Evolutionary conservation across 35 echinoderm and acorn worm species (phyloP).

Genomic region (Patiria miniata): DNA sequence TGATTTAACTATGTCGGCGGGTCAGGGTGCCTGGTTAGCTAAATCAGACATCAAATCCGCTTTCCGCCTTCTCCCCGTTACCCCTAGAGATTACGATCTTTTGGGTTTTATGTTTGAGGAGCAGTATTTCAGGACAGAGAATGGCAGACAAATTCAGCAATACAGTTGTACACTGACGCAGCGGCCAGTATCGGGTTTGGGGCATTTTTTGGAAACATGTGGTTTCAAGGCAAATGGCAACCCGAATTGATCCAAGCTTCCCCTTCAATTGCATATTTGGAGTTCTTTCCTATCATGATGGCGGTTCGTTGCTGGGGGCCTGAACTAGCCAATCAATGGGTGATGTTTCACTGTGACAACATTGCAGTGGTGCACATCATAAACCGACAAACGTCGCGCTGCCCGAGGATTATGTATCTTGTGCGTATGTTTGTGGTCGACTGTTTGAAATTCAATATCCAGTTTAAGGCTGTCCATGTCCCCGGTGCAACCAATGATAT

Average conservation of each 20-base stretch:
- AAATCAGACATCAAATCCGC: slow-evolving; percentile 59
- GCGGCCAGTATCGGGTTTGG: slow-evolving; percentile 42
- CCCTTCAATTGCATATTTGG: slow-evolving; percentile 13
- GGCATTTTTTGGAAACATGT: slow-evolving; percentile 23
- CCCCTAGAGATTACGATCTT: slow-evolving; percentile 34
- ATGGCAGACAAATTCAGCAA: background rate
- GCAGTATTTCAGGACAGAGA: background rate
- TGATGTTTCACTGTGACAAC: background rate
- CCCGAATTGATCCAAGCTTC: background rate
- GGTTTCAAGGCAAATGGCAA: slow-evolving; percentile 36
- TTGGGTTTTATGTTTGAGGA: slow-evolving; percentile 32
- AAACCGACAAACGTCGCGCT: slow-evolving; percentile 35
- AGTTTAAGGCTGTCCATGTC: slow-evolving; percentile 42
- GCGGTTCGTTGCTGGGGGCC: background rate
- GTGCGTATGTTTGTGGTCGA: slow-evolving; percentile 25
- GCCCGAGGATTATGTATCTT: slow-evolving; percentile 41
- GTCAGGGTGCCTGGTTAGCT: slow-evolving; percentile 5
- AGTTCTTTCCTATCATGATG: background rate
- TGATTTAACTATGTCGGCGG: background rate
- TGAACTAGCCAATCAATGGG: background rate
- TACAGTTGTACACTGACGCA: slow-evolving; percentile 42
- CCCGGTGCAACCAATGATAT: no score
- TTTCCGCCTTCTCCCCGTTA: slow-evolving; percentile 37
- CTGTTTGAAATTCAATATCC: slow-evolving; percentile 45
- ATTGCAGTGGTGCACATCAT: background rate